Percentiles rank a stretch among this genome's conserved stretches.
Conservation (phyloP, 2,113 vertebrate genomes). For the Vulpes ferrilata region DNA sequence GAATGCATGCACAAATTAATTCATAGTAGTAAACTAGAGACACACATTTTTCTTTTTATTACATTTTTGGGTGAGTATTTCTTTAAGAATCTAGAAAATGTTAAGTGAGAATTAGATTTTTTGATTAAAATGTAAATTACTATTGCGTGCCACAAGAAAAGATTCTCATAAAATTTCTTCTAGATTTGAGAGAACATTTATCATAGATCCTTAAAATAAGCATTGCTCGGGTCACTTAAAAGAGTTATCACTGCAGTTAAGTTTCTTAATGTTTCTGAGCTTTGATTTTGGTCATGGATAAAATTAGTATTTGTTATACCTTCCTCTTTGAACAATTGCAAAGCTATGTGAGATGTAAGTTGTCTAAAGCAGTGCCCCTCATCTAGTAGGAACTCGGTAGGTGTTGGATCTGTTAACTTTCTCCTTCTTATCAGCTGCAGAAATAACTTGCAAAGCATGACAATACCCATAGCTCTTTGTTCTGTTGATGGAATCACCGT, state of each 20-base stretch:
- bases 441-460: not conserved
- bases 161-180: not conserved
- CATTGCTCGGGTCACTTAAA: not conserved
- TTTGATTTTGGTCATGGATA: not conserved
- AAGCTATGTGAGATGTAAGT: not conserved
- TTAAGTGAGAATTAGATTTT: not conserved
- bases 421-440: not conserved
- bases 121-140: not conserved
- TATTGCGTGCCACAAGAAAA: not conserved
- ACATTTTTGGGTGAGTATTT: not conserved
- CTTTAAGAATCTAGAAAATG: not conserved
- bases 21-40: not conserved
- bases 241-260: not conserved
- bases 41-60: not conserved
- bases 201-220: not conserved
- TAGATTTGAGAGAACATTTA: not conserved
- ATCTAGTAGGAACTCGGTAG: not conserved
- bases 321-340: not conserved
- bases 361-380: not conserved
- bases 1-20: not conserved
- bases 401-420: not conserved
- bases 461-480: not conserved
- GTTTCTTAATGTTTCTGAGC: not conserved
- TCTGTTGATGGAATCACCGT: not conserved
- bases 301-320: not conserved